Evolutionary conservation across 1,140 invertebrate genomes (phyloP), one percentile per base, ranked within the genome.

Genomic region (Neodiprion lecontei): DNA sequence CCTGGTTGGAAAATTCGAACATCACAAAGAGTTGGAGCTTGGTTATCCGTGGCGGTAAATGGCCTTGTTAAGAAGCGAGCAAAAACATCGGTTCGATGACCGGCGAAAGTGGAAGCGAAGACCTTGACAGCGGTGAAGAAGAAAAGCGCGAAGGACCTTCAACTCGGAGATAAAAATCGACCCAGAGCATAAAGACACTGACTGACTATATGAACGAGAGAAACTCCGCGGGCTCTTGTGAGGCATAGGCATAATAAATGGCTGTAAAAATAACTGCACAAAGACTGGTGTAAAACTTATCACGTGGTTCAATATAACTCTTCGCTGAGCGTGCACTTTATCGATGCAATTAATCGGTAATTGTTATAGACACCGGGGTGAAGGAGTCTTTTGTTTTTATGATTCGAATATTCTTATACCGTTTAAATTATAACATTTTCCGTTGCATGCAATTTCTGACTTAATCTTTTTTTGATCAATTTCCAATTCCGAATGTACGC

Each of bases 121-220:
- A 17, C 3, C 53, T 61, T 61, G 53, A 61, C 53, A 61, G 53
- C 53, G 53, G 53, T 5, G 53, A 61, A 17, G 53, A 61, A 17
- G 53, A 40, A 40, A 40, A 40, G 28, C 28, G 28, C 28, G 28
- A 40, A 61, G 8, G 53, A 61, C 53, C 53, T 61, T 61, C 53
- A 61, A 61, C 53, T 17, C 11, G 11, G n/a, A 14, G 53, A 61
- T 61, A 61, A 61, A 61, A 61, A 61, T 61, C 53, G 53, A 61
- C 53, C 53, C 53, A 61, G 53, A 61, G n/a, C 53, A 61, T 61
- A 61, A 61, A 61, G 53, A 61, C 53, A 61, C 53, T 61, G 53
- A 61, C 53, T 17, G 53, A 61, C 53, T 61, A 12, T 61, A 17
- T 61, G 28, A 5, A 40, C 28, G 5, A 40, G 28, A 40, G 28